Evolutionary conservation across 2,888 invertebrate species (phyloP), one percentile per base, ranked within the genome.

Genomic region (Dascillus cervinus): DNA sequence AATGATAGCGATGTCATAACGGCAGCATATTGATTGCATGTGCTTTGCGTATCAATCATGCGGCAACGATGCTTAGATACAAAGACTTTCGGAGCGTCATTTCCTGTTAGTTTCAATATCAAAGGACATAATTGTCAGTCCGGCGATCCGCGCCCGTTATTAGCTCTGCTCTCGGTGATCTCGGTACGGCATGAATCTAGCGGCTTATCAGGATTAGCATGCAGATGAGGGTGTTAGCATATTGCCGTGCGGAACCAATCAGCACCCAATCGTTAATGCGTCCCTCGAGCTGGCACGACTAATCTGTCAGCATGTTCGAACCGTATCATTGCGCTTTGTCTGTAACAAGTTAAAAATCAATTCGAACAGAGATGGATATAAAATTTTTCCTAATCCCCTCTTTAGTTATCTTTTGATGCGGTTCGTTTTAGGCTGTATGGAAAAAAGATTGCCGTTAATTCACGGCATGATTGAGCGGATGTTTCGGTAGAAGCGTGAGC

Each of bases 141-240:
- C 12, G 15, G 9, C 19, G 22, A 25, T 26, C 14, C 22, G 27
- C 24, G 25, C 14, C 13, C 29, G 33, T 26, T 39, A 40, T 32
- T 37, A 39, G 35, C 25, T 25, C 20, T 29, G 22, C 19, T 29
- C 28, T 34, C 24, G 22, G 32, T 27, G 37, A 36, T 36, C 21
- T 26, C 28, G 21, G 31, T 22, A 24, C 23, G 17, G n/a, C n/a
- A n/a, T n/a, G 33, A 39, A 32, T 32, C 32, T 32, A 30, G 24
- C 32, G 31, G 38, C 38, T 41, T 45, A 41, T 39, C 40, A 34
- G 34, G 48, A 50, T 50, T 49, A 49, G 41, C 41, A 49, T 47
- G 46, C 43, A 46, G 43, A 48, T 46, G 47, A 44, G 47, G 41
- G 44, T 43, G 48, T 47, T 48, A 45, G 45, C 47, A 47, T 46